Evolutionary conservation across 2,797 vertebrate genomes (phyloP).

Genomic region (Prunella strophiata): DNA sequence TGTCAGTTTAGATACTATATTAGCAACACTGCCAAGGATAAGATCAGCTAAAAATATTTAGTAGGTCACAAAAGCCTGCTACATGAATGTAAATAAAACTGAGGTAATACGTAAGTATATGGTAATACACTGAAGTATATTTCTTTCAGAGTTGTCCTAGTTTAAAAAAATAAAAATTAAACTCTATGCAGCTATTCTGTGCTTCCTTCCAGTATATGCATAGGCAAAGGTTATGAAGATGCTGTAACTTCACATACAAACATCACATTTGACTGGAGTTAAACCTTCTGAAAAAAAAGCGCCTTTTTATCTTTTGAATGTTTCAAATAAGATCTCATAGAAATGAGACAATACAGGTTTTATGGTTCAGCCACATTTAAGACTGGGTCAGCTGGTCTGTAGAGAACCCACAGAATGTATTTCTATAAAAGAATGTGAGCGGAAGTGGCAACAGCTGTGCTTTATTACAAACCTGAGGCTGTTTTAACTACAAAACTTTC

Average conservation of each 20-base stretch:
- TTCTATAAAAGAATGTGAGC: background rate
- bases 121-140: background rate
- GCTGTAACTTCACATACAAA: background rate
- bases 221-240: background rate
- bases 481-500: slow-evolving; percentile 34
- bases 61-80: background rate
- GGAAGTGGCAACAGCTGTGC: slow-evolving; percentile 42
- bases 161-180: background rate
- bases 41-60: background rate
- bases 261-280: background rate
- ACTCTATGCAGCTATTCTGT: background rate
- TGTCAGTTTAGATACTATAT: background rate
- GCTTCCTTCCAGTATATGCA: background rate
- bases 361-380: slow-evolving; percentile 57
- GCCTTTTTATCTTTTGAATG: slow-evolving; percentile 7
- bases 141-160: background rate
- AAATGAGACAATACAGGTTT: slow-evolving; percentile 55
- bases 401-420: slow-evolving; percentile 7
- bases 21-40: background rate
- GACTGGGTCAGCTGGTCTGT: slow-evolving; percentile 53
- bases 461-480: slow-evolving; percentile 31
- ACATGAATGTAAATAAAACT: background rate
- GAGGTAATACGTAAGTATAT: background rate
- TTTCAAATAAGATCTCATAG: slow-evolving; percentile 19
- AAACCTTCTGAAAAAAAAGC: background rate